phyloP scores from a whole-genome alignment of 2,888 invertebrate species.

The Sussaba pulchella region DNA sequence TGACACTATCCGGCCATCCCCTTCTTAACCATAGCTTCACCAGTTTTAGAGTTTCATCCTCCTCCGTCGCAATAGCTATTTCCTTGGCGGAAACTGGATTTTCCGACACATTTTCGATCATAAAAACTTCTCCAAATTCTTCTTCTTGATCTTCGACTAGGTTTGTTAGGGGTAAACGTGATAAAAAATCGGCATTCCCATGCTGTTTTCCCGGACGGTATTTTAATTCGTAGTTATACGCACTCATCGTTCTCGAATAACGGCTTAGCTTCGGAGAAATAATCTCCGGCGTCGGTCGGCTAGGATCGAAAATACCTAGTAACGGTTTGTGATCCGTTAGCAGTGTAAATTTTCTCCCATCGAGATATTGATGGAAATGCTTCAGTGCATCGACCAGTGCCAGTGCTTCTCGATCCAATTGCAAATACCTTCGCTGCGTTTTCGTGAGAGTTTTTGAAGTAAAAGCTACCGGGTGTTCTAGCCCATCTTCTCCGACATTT shows the following conservation, averaged over 20 bases:
- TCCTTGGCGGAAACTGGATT: slow-evolving; percentile 15
- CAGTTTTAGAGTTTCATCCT: background rate
- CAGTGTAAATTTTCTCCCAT: slow-evolving; percentile 71
- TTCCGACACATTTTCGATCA: slow-evolving; percentile 34
- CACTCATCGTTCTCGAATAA: slow-evolving; percentile 48
- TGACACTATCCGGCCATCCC: slow-evolving; percentile 47
- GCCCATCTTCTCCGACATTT: slow-evolving; percentile 61
- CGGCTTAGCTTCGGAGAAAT: slow-evolving; percentile 47
- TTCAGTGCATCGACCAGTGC: slow-evolving; percentile 66
- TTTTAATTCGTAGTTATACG: slow-evolving; percentile 41
- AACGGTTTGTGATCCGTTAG: slow-evolving; percentile 80
- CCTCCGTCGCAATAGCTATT: background rate
- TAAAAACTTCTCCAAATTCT: slow-evolving; percentile 30
- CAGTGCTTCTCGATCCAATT: slow-evolving; percentile 72
- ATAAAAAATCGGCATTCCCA: slow-evolving; percentile 42
- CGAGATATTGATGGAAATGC: slow-evolving; percentile 68
- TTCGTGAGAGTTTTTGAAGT: slow-evolving; percentile 60
- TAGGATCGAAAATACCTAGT: slow-evolving; percentile 55
- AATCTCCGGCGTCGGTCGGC: slow-evolving; percentile 48
- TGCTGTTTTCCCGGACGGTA: slow-evolving; percentile 44
- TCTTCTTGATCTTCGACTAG: slow-evolving; percentile 25
- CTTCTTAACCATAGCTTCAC: slow-evolving; percentile 25
- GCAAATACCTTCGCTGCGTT: slow-evolving; percentile 68
- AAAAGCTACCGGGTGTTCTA: slow-evolving; percentile 66
- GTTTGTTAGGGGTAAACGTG: slow-evolving; percentile 24